phyloP scores from a whole-genome alignment of 2,113 vertebrate genomes.

The Leptodactylus fuscus region DNA sequence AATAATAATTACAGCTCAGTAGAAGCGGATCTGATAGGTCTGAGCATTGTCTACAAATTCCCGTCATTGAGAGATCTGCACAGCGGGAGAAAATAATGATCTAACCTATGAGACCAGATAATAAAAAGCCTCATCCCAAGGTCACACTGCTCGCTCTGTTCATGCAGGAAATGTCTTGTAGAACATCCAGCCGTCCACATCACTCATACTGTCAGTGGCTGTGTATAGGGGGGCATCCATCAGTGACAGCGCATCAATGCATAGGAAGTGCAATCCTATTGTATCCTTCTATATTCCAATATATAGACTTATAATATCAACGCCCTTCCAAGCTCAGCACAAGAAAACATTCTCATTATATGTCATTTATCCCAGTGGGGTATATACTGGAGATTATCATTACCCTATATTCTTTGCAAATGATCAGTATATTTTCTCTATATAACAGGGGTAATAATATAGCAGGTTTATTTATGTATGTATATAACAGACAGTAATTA shows the following conservation, averaged over 20 bases:
- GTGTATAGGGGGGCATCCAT: conserved; percentile 3
- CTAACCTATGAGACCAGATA: conserved; percentile 23
- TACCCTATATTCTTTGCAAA: too few relatives aligned
- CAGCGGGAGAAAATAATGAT: conserved; percentile 29
- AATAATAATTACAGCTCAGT: not conserved
- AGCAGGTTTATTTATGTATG: not conserved
- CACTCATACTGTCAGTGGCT: not conserved
- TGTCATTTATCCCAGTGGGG: too few relatives aligned
- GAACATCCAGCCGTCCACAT: not conserved
- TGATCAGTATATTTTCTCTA: too few relatives aligned
- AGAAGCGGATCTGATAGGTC: not conserved
- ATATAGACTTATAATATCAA: not conserved
- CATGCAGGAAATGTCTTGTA: conserved; percentile 4
- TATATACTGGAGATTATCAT: too few relatives aligned
- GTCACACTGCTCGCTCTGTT: conserved; percentile 44
- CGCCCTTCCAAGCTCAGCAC: not conserved
- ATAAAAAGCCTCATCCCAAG: conserved; percentile 68
- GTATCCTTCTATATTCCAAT: not conserved
- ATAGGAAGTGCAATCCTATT: not conserved
- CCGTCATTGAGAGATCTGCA: not conserved
- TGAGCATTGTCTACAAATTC: conserved; percentile 16
- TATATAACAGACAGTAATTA: not conserved
- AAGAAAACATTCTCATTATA: too few relatives aligned
- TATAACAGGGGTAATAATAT: too few relatives aligned
- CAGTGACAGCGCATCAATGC: not conserved